phyloP scores from a whole-genome alignment of 1,140 invertebrate genomes.

The Drosophila biarmipes region DNA sequence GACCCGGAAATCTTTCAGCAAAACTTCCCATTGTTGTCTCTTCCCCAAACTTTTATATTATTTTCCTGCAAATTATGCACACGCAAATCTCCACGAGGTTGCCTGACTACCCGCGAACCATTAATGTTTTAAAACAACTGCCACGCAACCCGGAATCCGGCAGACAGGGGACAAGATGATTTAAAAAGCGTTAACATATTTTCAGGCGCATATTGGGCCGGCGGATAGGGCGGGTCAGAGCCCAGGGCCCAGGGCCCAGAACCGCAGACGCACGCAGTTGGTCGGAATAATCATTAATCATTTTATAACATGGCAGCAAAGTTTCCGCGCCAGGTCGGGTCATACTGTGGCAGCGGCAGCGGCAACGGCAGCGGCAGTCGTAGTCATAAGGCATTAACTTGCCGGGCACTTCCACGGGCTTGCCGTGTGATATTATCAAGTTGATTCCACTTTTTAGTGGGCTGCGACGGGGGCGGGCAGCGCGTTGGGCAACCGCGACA shows the following conservation, averaged over 20 bases:
- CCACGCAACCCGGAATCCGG: constrained; percentile 5
- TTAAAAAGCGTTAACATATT: constrained; percentile 81
- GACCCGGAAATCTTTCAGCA: neutral
- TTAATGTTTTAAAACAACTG: constrained; percentile 39
- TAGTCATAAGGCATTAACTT: constrained; percentile 71
- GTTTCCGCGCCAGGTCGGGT: constrained; percentile 46
- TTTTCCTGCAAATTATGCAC: neutral
- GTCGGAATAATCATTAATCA: constrained; percentile 77
- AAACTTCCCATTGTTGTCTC: neutral
- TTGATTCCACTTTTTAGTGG: constrained; percentile 42
- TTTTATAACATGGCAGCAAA: constrained; percentile 72
- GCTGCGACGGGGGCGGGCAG: neutral
- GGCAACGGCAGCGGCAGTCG: neutral
- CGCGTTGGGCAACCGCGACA: constrained; percentile 63
- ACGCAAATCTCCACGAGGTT: neutral
- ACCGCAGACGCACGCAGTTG: constrained; percentile 58
- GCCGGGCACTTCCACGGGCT: constrained; percentile 51
- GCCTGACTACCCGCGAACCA: constrained; percentile 12
- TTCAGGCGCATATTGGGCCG: constrained; percentile 43
- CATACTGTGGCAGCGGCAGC: neutral
- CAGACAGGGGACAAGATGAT: constrained; percentile 56
- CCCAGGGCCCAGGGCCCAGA: constrained; percentile 1
- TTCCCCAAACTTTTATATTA: neutral
- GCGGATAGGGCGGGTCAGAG: constrained; percentile 26
- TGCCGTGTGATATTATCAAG: constrained; percentile 70